Conservation (phyloP, 1,140 invertebrate species). For the Drosophila mojavensis region DNA sequence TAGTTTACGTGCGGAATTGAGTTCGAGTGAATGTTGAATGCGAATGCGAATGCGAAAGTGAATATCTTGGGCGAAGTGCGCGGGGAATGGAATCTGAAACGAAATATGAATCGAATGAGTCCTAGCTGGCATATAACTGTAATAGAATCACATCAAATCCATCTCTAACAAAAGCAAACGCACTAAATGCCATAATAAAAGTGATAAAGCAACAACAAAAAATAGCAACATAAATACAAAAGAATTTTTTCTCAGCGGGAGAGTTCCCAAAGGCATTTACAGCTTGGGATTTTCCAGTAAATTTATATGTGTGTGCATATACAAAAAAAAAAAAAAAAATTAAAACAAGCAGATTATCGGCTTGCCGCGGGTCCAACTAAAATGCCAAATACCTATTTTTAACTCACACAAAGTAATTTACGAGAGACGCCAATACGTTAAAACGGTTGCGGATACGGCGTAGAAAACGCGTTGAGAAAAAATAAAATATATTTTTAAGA, state of each 20-base stretch:
- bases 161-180: background rate
- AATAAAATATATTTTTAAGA: constrained; percentile 15
- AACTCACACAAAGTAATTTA: constrained; percentile 45
- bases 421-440: constrained; percentile 32
- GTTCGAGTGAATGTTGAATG: constrained; percentile 69
- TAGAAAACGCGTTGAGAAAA: constrained; percentile 31
- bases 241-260: constrained; percentile 13
- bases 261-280: constrained; percentile 14
- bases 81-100: constrained; percentile 34
- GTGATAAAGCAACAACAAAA: constrained; percentile 18
- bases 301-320: constrained; percentile 60
- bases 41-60: constrained; percentile 42
- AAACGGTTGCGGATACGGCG: constrained; percentile 42
- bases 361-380: constrained; percentile 57
- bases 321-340: constrained; percentile 66
- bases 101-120: constrained; percentile 21
- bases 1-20: constrained; percentile 79
- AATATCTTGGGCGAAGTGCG: constrained; percentile 15
- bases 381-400: constrained; percentile 77
- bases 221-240: constrained; percentile 22
- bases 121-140: constrained; percentile 2
- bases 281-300: constrained; percentile 60
- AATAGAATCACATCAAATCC: constrained; percentile 8
- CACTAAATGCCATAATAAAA: constrained; percentile 8
- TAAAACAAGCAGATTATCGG: constrained; percentile 53